phyloP scores from a whole-genome alignment of 2,113 vertebrate species.

The Ciconia stormi region DNA sequence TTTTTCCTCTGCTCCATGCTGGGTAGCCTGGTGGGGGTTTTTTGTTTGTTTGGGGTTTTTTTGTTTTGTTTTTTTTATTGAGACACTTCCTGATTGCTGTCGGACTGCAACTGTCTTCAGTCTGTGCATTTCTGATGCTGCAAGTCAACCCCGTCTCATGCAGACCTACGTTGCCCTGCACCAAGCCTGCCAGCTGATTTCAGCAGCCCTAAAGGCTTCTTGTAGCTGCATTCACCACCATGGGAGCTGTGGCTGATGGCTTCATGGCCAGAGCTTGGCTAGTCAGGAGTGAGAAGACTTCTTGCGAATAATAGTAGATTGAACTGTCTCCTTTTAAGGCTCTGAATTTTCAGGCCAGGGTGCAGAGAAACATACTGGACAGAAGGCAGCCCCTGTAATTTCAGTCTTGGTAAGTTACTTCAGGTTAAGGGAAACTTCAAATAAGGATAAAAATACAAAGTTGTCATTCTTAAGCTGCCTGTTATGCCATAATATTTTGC shows the following conservation, averaged over 20 bases:
- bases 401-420: neutral
- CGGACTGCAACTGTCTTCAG: neutral
- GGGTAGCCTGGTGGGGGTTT: neutral
- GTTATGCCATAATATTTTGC: neutral
- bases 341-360: neutral
- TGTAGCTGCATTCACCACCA: neutral
- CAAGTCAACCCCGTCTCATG: neutral
- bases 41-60: no score
- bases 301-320: neutral
- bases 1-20: neutral
- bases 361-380: neutral
- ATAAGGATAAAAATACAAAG: neutral
- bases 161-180: rapidly evolving
- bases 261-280: neutral
- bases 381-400: neutral
- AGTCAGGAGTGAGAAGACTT: neutral
- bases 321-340: neutral
- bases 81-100: neutral
- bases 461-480: neutral
- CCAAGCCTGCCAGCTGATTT: neutral
- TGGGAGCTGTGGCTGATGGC: neutral
- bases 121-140: neutral
- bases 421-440: neutral
- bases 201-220: neutral
- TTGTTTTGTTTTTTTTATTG: neutral